Percentiles rank a stretch among this genome's conserved stretches.
These are phyloP conservation scores for Dynastes tityus DNA, from an alignment of 2,888 invertebrate genomes.

Conservation along the genomic window DNA sequence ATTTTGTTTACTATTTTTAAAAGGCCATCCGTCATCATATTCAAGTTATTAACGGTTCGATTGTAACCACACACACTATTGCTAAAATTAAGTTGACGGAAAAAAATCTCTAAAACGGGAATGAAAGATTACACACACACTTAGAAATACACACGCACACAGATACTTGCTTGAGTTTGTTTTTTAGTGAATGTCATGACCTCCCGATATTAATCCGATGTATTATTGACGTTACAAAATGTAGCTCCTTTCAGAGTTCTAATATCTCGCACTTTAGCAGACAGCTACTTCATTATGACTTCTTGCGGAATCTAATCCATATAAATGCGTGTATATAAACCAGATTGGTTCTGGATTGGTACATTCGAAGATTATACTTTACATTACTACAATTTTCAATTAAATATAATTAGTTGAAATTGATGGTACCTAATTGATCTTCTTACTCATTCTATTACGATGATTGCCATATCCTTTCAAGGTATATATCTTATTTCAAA, in stretches of 20 bases:
- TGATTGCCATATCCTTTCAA: too few relatives aligned
- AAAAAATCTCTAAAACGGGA: slow-evolving; percentile 36
- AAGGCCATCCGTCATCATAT: slow-evolving; percentile 41
- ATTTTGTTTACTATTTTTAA: slow-evolving; percentile 46
- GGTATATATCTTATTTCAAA: too few relatives aligned
- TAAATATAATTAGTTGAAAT: too few relatives aligned
- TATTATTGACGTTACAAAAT: slow-evolving; percentile 41
- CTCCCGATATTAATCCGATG: slow-evolving; percentile 29
- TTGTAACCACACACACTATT: slow-evolving; percentile 32
- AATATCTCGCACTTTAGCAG: slow-evolving; percentile 4
- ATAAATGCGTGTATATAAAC: too few relatives aligned
- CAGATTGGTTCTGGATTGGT: too few relatives aligned
- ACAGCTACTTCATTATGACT: not conserved
- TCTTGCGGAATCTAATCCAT: not conserved
- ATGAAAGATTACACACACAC: slow-evolving; percentile 25
- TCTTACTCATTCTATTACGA: too few relatives aligned
- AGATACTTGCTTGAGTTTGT: slow-evolving; percentile 24
- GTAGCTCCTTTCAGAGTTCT: not conserved
- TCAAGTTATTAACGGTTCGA: slow-evolving; percentile 20
- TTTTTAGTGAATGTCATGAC: slow-evolving; percentile 41
- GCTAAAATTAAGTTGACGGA: slow-evolving; percentile 37
- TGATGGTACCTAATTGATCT: too few relatives aligned
- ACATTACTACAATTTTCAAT: too few relatives aligned
- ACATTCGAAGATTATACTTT: too few relatives aligned
- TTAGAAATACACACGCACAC: not conserved